phyloP scores from a whole-genome alignment of 2,888 invertebrate species.

The Idaea biselata region DNA sequence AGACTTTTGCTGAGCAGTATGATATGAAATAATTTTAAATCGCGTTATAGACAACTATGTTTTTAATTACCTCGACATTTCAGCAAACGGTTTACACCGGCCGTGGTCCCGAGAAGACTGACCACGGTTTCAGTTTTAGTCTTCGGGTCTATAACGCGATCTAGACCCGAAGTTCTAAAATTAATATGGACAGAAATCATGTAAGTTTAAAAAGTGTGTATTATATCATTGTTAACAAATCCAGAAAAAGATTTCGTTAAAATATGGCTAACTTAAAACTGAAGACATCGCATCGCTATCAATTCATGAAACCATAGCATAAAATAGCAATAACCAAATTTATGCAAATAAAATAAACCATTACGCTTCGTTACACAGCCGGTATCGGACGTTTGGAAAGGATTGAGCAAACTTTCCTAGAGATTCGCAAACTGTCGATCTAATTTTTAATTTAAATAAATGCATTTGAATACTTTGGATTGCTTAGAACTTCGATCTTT shows the following conservation, averaged over 20 bases:
- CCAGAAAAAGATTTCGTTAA: background rate
- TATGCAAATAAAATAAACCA: conserved; percentile 73
- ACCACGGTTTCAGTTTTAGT: no score
- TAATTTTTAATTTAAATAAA: conserved; percentile 38
- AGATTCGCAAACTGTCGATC: conserved; percentile 54
- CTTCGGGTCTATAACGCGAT: no score
- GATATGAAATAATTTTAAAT: no score
- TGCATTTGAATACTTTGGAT: conserved; percentile 19
- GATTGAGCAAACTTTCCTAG: conserved; percentile 57
- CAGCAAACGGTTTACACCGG: no score
- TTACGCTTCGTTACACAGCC: conserved; percentile 67
- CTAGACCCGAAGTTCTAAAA: no score
- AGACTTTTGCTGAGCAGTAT: no score
- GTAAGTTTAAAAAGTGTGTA: no score
- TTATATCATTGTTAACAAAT: no score
- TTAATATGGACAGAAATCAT: no score
- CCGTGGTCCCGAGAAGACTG: no score
- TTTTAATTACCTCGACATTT: no score
- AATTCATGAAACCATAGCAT: conserved; percentile 45
- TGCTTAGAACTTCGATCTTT: background rate
- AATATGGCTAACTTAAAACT: conserved; percentile 1
- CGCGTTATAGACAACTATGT: no score
- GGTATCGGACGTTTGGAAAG: conserved; percentile 60
- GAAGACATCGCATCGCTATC: conserved; percentile 34
- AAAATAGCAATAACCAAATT: conserved; percentile 65